Percentiles rank a stretch among this genome's conserved stretches.
Evolutionary conservation across 64 coral and sea anemone genomes (phyloP).

Genomic region (Orbicella faveolata): DNA sequence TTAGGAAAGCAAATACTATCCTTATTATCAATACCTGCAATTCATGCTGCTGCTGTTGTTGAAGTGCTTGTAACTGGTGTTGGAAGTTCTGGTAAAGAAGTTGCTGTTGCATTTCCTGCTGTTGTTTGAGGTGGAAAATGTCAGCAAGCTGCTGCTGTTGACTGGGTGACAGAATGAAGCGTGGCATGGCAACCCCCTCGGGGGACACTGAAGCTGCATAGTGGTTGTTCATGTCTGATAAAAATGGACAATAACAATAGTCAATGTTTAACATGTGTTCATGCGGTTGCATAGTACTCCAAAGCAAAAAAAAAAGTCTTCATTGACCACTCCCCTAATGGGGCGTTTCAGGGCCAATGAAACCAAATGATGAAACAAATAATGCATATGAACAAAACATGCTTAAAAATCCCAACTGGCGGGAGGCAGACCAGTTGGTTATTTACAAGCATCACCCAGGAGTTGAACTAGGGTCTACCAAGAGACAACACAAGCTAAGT

Average conservation of each 20-base stretch:
- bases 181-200: constrained; percentile 38
- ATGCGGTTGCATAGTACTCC: too few species aligned
- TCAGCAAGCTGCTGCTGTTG: constrained; percentile 59
- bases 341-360: too few species aligned
- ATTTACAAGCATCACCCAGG: too few species aligned
- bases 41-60: constrained; percentile 47
- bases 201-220: constrained; percentile 26
- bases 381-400: too few species aligned
- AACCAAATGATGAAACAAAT: too few species aligned
- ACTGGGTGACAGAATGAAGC: constrained; percentile 34
- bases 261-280: too few species aligned
- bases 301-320: too few species aligned
- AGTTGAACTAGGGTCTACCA: too few species aligned
- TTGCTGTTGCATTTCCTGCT: constrained; percentile 57
- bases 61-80: constrained; percentile 38
- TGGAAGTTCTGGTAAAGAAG: constrained; percentile 50
- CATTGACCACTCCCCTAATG: too few species aligned
- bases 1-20: background rate
- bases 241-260: background rate
- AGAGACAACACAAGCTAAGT: too few species aligned
- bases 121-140: constrained; percentile 46
- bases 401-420: too few species aligned
- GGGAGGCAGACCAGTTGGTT: too few species aligned
- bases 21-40: constrained; percentile 12
- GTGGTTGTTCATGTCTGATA: constrained; percentile 41